Evolutionary conservation across 2,888 invertebrate genomes (phyloP).

Genomic region (Drepana falcataria): DNA sequence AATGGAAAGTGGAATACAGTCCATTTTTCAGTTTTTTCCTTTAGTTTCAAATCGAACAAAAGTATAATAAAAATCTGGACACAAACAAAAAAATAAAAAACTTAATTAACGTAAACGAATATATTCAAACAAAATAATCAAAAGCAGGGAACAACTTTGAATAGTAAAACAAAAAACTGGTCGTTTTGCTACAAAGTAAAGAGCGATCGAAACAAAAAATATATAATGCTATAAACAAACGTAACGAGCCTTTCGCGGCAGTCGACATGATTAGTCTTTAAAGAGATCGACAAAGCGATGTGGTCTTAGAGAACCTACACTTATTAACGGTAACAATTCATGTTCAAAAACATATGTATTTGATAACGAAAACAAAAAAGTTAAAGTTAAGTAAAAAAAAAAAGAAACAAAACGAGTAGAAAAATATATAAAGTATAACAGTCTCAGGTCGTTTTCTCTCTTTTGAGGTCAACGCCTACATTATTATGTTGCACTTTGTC

Average conservation of each 20-base stretch:
- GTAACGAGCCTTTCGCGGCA: background rate
- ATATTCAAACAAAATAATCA: conserved; percentile 32
- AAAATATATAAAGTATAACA: conserved; percentile 13
- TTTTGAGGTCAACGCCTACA: background rate
- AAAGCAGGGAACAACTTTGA: conserved; percentile 2
- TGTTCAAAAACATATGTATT: conserved; percentile 23
- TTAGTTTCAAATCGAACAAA: background rate
- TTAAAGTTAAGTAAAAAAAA: conserved; percentile 16
- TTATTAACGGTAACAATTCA: conserved; percentile 39
- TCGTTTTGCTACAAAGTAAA: conserved; percentile 9
- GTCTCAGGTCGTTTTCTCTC: background rate
- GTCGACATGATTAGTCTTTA: conserved; percentile 5
- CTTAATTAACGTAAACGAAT: conserved; percentile 24
- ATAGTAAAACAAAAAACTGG: conserved; percentile 14
- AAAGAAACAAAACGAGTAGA: conserved; percentile 19
- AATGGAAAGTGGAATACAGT: conserved; percentile 59
- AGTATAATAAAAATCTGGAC: conserved; percentile 9
- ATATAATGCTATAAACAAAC: conserved; percentile 4
- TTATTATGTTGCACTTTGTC: conserved; percentile 13
- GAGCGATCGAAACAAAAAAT: conserved; percentile 3
- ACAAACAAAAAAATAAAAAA: conserved; percentile 23
- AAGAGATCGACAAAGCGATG: conserved; percentile 20
- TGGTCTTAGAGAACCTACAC: conserved; percentile 12
- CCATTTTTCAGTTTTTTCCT: conserved; percentile 25
- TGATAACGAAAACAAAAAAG: no score